Conservation (phyloP, 1,140 invertebrate species). For the roundworm (Caenorhabditis elegans) region DNA sequence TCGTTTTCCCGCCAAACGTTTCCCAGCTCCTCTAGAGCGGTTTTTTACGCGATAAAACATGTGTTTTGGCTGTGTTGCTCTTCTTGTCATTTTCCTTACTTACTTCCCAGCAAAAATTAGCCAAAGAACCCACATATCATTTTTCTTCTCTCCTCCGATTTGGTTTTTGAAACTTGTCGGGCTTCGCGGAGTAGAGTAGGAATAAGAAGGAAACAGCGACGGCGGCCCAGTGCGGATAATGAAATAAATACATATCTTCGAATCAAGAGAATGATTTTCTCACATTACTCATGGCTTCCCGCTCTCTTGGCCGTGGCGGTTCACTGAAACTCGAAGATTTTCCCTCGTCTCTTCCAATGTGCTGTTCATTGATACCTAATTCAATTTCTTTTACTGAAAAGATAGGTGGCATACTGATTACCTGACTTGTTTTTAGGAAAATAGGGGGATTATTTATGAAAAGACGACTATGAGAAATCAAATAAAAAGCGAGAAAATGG, state of each 20-base stretch:
- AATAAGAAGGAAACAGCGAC: background rate
- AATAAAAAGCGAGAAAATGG: background rate
- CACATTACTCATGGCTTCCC: background rate
- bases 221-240: background rate
- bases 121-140: background rate
- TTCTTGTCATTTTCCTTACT: background rate
- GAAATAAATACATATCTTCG: slow-evolving; percentile 26
- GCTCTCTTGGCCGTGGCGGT: background rate
- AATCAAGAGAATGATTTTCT: slow-evolving; percentile 15
- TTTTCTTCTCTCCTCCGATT: too few species aligned
- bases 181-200: too few species aligned
- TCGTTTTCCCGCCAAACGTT: background rate
- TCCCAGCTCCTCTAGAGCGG: slow-evolving; percentile 1
- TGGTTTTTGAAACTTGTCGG: slow-evolving; percentile 5
- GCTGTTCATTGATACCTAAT: background rate
- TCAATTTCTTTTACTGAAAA: background rate
- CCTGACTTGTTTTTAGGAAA: background rate
- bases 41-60: slow-evolving; percentile 19
- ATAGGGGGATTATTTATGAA: slow-evolving; percentile 22
- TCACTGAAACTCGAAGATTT: background rate
- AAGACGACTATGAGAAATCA: too few species aligned
- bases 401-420: background rate
- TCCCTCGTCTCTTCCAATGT: background rate
- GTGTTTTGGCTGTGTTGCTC: slow-evolving; percentile 11
- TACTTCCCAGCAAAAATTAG: background rate